Conservation (phyloP, 2,888 invertebrate genomes). For the Cabera pusaria region DNA sequence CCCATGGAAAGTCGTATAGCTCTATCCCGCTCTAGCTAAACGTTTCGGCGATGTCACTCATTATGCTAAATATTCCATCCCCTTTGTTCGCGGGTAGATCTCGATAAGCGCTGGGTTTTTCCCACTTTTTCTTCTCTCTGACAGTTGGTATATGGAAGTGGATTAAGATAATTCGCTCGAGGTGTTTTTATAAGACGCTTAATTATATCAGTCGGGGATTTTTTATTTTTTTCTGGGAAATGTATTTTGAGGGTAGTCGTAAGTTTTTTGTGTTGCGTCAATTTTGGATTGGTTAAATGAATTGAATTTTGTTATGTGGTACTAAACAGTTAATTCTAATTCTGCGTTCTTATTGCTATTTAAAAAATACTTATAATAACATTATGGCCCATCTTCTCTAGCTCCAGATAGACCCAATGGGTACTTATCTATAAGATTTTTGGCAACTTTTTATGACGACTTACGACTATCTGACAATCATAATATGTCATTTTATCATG, state of each 20-base stretch:
- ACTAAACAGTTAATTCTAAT: too few species aligned
- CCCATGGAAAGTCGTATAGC: conserved; percentile 17
- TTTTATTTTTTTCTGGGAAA: conserved; percentile 27
- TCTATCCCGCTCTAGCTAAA: conserved; percentile 62
- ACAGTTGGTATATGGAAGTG: conserved; percentile 81
- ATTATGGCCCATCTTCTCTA: too few species aligned
- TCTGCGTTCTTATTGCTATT: too few species aligned
- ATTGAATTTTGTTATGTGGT: too few species aligned
- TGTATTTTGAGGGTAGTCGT: conserved; percentile 27
- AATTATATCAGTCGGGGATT: conserved; percentile 56
- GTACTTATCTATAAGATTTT: too few species aligned
- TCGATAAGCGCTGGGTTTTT: conserved; percentile 58
- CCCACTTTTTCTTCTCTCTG: conserved; percentile 58
- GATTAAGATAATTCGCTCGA: conserved; percentile 76
- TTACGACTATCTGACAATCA: too few species aligned
- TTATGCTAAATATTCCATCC: conserved; percentile 79
- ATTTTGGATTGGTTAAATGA: too few species aligned
- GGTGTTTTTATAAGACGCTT: conserved; percentile 59
- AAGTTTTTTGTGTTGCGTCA: too few species aligned
- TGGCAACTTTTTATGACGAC: too few species aligned
- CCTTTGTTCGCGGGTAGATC: conserved; percentile 72
- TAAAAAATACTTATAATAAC: too few species aligned
- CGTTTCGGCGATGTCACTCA: conserved; percentile 78
- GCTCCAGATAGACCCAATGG: too few species aligned
- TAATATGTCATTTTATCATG: too few species aligned